phyloP scores from a whole-genome alignment of 2,797 vertebrate genomes.

The Coregonus sp. region DNA sequence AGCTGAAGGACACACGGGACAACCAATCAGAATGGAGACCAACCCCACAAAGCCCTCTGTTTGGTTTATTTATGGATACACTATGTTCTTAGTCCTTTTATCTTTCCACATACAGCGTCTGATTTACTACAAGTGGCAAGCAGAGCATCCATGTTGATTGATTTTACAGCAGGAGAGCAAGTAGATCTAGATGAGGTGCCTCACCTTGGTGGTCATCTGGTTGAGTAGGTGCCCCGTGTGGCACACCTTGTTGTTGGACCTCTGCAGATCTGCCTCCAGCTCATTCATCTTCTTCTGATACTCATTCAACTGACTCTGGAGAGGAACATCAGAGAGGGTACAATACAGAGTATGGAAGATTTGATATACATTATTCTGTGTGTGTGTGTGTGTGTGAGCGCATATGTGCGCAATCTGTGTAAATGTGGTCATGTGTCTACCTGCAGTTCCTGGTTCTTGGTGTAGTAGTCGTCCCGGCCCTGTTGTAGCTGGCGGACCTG shows the following conservation, averaged over 20 bases:
- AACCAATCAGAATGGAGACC: conserved; percentile 62
- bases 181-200: background rate
- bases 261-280: conserved; percentile 90
- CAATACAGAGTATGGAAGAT: background rate
- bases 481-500: conserved; percentile 94
- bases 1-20: conserved; percentile 78
- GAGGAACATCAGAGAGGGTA: background rate
- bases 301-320: conserved; percentile 91
- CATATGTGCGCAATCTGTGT: background rate
- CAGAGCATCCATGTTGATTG: background rate
- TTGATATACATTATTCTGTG: background rate
- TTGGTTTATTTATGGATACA: background rate
- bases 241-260: conserved; percentile 93
- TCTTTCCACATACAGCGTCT: too few relatives aligned
- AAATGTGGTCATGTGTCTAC: conserved; percentile 60
- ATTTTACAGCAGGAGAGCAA: too few relatives aligned
- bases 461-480: conserved; percentile 91
- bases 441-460: conserved; percentile 96
- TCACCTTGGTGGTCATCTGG: conserved; percentile 94
- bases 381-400: background rate
- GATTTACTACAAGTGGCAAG: too few relatives aligned
- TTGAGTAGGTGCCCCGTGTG: conserved; percentile 91
- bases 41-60: conserved; percentile 39
- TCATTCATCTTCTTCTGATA: conserved; percentile 87
- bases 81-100: background rate